Conservation (phyloP, 2,113 vertebrate species). For the Hyla sarda region DNA sequence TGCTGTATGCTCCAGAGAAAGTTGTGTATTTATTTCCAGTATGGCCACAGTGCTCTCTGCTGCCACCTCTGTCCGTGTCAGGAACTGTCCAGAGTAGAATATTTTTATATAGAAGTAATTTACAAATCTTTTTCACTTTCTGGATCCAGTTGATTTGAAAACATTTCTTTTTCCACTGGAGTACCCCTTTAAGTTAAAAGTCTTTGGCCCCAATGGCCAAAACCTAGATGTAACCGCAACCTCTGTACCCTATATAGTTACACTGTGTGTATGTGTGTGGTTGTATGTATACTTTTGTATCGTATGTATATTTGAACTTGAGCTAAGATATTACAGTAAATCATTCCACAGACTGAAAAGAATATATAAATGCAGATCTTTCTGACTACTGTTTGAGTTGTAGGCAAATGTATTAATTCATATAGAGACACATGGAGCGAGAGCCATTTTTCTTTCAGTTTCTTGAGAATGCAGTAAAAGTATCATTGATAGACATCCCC, state of each 20-base stretch:
- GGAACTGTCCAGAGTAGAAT: too few relatives aligned
- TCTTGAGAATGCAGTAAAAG: slow-evolving; percentile 59
- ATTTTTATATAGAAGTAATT: too few relatives aligned
- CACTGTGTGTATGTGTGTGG: background rate
- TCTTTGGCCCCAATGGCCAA: background rate
- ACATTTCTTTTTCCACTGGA: too few relatives aligned
- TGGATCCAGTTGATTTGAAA: too few relatives aligned
- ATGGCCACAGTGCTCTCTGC: too few relatives aligned
- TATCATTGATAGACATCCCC: slow-evolving; percentile 64
- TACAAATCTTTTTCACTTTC: too few relatives aligned
- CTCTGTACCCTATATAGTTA: background rate
- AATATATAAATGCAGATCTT: background rate
- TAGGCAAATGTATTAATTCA: background rate
- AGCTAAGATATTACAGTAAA: background rate
- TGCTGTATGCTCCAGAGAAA: too few relatives aligned
- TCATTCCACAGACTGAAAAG: background rate
- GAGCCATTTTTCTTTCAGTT: slow-evolving; percentile 1
- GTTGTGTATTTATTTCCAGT: too few relatives aligned
- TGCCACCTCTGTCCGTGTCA: too few relatives aligned
- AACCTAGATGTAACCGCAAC: background rate
- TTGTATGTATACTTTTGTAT: background rate
- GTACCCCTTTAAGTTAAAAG: too few relatives aligned
- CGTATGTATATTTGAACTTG: background rate
- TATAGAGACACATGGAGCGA: background rate
- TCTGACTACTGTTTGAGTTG: background rate